Evolutionary conservation across 2,888 invertebrate species (phyloP).

Genomic region (Dicranocentrus wangi): DNA sequence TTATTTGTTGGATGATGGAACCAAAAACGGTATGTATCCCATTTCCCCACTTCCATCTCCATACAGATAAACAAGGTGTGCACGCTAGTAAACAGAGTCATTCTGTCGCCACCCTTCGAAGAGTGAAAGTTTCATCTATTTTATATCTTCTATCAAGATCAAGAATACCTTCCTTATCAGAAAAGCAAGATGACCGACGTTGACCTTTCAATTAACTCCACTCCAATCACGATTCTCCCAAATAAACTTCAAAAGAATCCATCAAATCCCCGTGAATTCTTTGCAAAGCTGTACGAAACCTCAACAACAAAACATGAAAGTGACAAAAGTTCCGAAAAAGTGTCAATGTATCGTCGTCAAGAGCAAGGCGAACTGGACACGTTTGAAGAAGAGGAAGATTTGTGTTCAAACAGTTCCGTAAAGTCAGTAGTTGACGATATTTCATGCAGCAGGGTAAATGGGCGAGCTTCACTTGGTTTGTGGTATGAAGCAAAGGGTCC

Average conservation of each 20-base stretch:
- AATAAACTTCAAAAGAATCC: constrained; percentile 75
- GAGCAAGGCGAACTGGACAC: too few relatives aligned
- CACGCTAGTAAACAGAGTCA: constrained; percentile 10
- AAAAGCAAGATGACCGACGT: constrained; percentile 23
- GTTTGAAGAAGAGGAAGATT: constrained; percentile 39
- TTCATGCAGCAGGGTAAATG: background rate
- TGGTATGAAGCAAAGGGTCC: background rate
- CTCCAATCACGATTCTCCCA: background rate
- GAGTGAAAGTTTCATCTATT: background rate
- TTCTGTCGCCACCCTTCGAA: background rate
- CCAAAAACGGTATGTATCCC: background rate
- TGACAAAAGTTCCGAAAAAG: too few relatives aligned
- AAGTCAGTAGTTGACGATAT: constrained; percentile 21
- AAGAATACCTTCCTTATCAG: too few relatives aligned
- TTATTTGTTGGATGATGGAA: background rate
- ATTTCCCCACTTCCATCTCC: constrained; percentile 15
- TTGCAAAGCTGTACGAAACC: constrained; percentile 82
- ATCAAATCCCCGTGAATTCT: constrained; percentile 87
- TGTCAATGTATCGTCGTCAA: too few relatives aligned
- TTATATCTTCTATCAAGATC: too few relatives aligned
- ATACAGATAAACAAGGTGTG: background rate
- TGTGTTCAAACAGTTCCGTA: constrained; percentile 31
- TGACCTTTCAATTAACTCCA: background rate
- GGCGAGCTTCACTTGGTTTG: background rate
- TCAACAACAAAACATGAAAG: too few relatives aligned